phyloP scores from a whole-genome alignment of 2,888 invertebrate species.

The Plagiodera versicolora region DNA sequence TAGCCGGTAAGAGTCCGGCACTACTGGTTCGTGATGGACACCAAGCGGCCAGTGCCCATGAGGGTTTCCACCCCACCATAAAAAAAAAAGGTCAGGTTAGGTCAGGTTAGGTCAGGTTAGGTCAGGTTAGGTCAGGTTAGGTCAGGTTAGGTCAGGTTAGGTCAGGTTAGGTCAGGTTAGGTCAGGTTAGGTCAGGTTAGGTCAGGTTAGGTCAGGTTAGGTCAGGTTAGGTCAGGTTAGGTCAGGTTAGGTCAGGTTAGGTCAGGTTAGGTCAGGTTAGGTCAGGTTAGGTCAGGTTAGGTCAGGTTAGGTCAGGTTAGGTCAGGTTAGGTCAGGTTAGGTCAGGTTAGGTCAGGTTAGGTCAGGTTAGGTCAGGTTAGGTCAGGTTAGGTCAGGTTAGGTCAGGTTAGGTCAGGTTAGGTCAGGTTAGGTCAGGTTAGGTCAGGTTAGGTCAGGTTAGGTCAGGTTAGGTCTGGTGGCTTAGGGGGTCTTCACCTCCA shows the following conservation, averaged over 20 bases:
- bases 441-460: slow-evolving; percentile 1
- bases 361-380: slow-evolving; percentile 1
- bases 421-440: slow-evolving; percentile 1
- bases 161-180: slow-evolving; percentile 6
- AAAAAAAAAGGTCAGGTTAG: slow-evolving; percentile 3
- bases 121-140: background rate
- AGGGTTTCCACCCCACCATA: background rate
- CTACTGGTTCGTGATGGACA: background rate
- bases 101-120: background rate
- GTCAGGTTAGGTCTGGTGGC: background rate
- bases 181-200: background rate
- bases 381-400: slow-evolving; percentile 1
- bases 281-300: no score
- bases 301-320: no score
- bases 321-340: no score
- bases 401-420: slow-evolving; percentile 1
- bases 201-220: no score
- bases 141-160: background rate
- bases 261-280: no score
- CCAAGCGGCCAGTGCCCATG: no score
- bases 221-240: no score
- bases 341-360: background rate
- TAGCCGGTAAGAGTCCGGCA: background rate
- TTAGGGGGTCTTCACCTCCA: background rate
- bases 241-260: no score